Evolutionary conservation across 2,888 invertebrate species (phyloP).

Genomic region (Odontocolon sp.): DNA sequence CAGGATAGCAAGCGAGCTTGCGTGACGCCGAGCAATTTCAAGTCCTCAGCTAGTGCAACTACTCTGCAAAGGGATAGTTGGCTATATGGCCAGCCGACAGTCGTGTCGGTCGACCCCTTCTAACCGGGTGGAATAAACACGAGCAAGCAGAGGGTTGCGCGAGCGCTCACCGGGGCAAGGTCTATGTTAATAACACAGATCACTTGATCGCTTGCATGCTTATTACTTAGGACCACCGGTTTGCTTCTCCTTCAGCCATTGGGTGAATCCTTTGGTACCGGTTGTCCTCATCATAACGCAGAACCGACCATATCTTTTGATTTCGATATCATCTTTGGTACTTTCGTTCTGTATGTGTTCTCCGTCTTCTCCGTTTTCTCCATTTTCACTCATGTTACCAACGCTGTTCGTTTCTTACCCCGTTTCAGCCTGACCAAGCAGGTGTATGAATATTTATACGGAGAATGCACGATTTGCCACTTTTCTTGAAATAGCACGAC

Average conservation of each 20-base stretch:
- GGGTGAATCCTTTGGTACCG: neutral
- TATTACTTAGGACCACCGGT: slow-evolving; percentile 67
- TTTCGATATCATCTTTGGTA: slow-evolving; percentile 2
- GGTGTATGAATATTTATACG: slow-evolving; percentile 58
- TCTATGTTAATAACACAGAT: slow-evolving; percentile 79
- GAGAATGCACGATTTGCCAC: slow-evolving; percentile 43
- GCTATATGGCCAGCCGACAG: slow-evolving; percentile 42
- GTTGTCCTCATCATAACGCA: neutral
- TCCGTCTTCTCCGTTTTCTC: neutral
- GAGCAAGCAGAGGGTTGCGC: slow-evolving; percentile 8
- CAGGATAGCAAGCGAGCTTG: slow-evolving; percentile 54
- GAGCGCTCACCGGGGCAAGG: slow-evolving; percentile 71
- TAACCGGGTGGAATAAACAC: slow-evolving; percentile 58
- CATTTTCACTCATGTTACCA: neutral
- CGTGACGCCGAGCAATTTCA: slow-evolving; percentile 76
- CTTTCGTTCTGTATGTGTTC: neutral
- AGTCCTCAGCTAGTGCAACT: slow-evolving; percentile 41
- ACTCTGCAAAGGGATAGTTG: slow-evolving; percentile 3
- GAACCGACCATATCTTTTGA: neutral
- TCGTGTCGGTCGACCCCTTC: slow-evolving; percentile 43
- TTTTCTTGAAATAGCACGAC: slow-evolving; percentile 52
- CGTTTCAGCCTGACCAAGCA: neutral
- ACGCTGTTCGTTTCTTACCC: neutral
- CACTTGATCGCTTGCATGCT: slow-evolving; percentile 76
- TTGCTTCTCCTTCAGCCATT: neutral